phyloP scores from a whole-genome alignment of 2,888 invertebrate species.

The Erebia aethiops region DNA sequence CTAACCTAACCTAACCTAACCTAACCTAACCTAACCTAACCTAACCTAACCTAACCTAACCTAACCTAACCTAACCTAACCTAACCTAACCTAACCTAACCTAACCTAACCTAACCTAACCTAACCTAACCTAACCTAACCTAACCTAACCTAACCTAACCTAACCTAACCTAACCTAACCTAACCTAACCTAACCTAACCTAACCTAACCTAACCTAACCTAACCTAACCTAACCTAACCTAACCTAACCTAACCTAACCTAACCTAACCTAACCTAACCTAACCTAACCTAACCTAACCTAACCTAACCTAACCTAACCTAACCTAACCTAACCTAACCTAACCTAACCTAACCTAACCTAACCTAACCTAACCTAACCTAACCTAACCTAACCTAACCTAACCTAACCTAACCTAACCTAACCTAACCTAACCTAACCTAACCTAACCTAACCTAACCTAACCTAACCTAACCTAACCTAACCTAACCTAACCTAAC shows the following conservation, averaged over 20 bases:
- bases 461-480: conserved; percentile 20
- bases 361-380: conserved; percentile 21
- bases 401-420: conserved; percentile 21
- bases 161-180: conserved; percentile 39
- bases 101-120: conserved; percentile 37
- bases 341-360: conserved; percentile 39
- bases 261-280: conserved; percentile 37
- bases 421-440: conserved; percentile 21
- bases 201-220: conserved; percentile 38
- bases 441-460: conserved; percentile 21
- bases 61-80: conserved; percentile 36
- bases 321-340: conserved; percentile 40
- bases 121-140: conserved; percentile 37
- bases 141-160: conserved; percentile 38
- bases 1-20: conserved; percentile 18
- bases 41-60: conserved; percentile 35
- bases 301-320: conserved; percentile 36
- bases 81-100: conserved; percentile 36
- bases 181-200: conserved; percentile 37
- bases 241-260: conserved; percentile 39
- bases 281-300: conserved; percentile 35
- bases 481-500: conserved; percentile 21
- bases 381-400: conserved; percentile 21
- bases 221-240: conserved; percentile 38
- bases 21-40: conserved; percentile 37